Conservation (phyloP, 2,113 vertebrate genomes). For the Fregata magnificens region DNA sequence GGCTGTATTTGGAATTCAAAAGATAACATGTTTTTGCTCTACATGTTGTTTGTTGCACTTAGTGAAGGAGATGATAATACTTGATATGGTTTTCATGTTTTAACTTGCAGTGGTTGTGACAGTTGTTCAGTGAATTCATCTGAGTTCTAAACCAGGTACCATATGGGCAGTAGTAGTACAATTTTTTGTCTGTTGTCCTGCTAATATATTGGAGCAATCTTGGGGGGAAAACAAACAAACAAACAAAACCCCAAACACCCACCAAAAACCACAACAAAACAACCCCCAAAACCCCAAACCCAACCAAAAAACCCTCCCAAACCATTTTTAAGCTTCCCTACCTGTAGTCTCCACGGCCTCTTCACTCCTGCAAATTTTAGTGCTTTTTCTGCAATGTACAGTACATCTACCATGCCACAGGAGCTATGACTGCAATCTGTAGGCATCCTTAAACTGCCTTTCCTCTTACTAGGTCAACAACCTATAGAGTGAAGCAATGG, state of each 20-base stretch:
- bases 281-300: no score
- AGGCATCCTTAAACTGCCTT: background rate
- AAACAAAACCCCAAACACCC: background rate
- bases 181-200: background rate
- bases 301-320: accelerated
- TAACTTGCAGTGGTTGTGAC: background rate
- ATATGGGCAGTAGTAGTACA: background rate
- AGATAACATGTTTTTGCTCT: background rate
- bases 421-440: background rate
- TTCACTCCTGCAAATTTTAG: background rate
- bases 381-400: background rate
- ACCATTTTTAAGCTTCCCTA: background rate
- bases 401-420: background rate
- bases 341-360: background rate
- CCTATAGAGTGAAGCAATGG: background rate
- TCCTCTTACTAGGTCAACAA: background rate
- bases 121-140: background rate
- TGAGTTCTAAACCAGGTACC: background rate
- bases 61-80: background rate
- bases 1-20: background rate
- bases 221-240: no score
- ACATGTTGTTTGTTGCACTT: background rate
- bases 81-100: background rate
- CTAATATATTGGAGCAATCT: background rate
- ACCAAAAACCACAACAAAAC: background rate